Percentiles rank a stretch among this genome's conserved stretches.
Evolutionary conservation across 2,888 invertebrate genomes (phyloP).

Genomic region (Plebejus melissa): DNA sequence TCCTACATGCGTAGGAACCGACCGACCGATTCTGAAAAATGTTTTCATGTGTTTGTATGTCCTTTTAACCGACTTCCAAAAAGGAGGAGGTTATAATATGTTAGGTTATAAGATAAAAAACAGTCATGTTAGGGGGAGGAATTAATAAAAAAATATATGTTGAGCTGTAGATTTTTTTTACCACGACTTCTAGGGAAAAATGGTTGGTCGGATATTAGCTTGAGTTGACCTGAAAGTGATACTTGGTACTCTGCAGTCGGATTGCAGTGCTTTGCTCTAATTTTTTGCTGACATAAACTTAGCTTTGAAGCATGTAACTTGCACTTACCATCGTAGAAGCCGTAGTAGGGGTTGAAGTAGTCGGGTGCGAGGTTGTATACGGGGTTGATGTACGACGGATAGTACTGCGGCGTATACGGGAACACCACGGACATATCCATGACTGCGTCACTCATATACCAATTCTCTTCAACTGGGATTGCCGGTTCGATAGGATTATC

Average conservation of each 20-base stretch:
- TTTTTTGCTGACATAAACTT: background rate
- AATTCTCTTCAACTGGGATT: background rate
- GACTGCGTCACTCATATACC: conserved; percentile 46
- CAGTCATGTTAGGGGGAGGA: too few relatives aligned
- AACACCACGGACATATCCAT: conserved; percentile 50
- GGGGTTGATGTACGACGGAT: conserved; percentile 53
- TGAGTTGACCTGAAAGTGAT: too few relatives aligned
- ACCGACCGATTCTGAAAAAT: too few relatives aligned
- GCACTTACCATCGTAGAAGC: conserved; percentile 65
- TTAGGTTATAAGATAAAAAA: too few relatives aligned
- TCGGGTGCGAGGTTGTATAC: conserved; percentile 55
- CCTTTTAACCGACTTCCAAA: background rate
- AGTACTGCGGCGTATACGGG: conserved; percentile 49
- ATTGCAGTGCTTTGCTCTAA: background rate
- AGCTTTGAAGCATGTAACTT: background rate
- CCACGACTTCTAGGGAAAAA: background rate
- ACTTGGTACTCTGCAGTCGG: too few relatives aligned
- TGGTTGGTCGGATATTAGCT: too few relatives aligned
- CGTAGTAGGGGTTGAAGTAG: conserved; percentile 58
- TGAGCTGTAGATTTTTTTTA: too few relatives aligned
- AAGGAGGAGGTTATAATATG: too few relatives aligned
- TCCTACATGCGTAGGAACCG: too few relatives aligned
- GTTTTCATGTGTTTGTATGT: background rate
- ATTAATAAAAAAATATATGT: too few relatives aligned
- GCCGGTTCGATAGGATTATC: background rate